Percentiles rank a stretch among this genome's conserved stretches.
These are phyloP conservation scores for Brachionus plicatilis DNA, from an alignment of 1,140 invertebrate genomes.

Conservation along the genomic window DNA sequence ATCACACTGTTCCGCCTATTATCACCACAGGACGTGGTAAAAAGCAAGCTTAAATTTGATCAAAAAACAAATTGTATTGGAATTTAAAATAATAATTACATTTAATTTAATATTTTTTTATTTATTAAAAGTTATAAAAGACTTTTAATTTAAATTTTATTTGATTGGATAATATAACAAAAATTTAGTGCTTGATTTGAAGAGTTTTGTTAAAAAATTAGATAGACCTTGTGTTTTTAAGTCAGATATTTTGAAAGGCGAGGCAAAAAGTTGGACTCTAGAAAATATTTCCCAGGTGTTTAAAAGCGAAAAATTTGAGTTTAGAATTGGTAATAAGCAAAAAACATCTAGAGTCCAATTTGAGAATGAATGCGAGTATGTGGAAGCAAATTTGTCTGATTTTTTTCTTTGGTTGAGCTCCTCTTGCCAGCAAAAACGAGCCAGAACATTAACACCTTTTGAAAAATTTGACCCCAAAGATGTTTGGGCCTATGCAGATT, in stretches of 20 bases:
- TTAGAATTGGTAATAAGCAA: constrained; percentile 20
- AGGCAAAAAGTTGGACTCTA: neutral
- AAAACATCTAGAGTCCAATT: constrained; percentile 62
- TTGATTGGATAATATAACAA: neutral
- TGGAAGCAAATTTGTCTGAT: constrained; percentile 61
- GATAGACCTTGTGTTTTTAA: constrained; percentile 9
- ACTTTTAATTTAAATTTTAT: neutral
- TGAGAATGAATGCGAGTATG: constrained; percentile 64
- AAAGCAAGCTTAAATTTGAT: neutral
- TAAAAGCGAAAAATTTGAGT: neutral
- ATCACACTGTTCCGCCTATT: neutral
- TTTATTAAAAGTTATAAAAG: neutral
- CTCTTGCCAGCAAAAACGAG: constrained; percentile 45
- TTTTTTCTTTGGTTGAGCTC: constrained; percentile 59
- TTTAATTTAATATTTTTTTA: neutral
- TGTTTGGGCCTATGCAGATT: constrained; percentile 74
- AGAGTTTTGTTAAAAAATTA: neutral
- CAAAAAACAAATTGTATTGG: too few relatives aligned
- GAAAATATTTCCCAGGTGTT: neutral
- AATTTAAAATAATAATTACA: too few relatives aligned
- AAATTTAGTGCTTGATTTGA: neutral
- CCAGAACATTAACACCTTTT: constrained; percentile 41
- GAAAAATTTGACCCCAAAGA: constrained; percentile 41
- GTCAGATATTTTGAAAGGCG: neutral
- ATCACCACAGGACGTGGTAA: neutral